Conservation (phyloP, 2,797 vertebrate genomes). For the Notolabrus celidotus region DNA sequence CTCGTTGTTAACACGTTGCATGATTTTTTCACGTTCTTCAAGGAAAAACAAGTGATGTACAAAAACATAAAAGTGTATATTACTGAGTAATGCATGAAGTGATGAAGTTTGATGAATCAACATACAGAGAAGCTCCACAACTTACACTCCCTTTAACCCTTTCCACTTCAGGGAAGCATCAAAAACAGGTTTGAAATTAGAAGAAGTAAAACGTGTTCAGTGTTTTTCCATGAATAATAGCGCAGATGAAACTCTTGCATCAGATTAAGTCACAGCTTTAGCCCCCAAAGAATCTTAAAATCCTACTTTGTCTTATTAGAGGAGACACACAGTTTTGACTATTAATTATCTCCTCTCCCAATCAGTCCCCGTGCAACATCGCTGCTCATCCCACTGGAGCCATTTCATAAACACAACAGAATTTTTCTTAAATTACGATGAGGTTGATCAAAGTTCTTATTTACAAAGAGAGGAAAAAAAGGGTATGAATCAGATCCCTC, state of each 20-base stretch:
- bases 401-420: constrained; percentile 35
- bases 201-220: background rate
- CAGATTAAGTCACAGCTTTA: constrained; percentile 13
- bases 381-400: constrained; percentile 40
- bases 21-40: background rate
- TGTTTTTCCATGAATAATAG: constrained; percentile 15
- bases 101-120: constrained; percentile 10
- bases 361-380: constrained; percentile 39
- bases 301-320: constrained; percentile 30
- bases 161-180: background rate
- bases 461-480: constrained; percentile 16
- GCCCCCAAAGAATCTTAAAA: constrained; percentile 19
- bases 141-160: background rate
- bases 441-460: constrained; percentile 40
- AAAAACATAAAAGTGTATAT: background rate
- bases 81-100: background rate
- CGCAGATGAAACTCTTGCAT: constrained; percentile 4
- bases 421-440: constrained; percentile 29
- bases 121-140: background rate
- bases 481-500: constrained; percentile 11
- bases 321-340: constrained; percentile 25
- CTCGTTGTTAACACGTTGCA: background rate
- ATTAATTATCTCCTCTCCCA: constrained; percentile 45
- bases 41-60: background rate
- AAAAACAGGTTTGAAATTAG: constrained; percentile 16